Base-by-base conservation (phyloP, 2,888 invertebrate species). In the Macrophya annulata region DNA sequence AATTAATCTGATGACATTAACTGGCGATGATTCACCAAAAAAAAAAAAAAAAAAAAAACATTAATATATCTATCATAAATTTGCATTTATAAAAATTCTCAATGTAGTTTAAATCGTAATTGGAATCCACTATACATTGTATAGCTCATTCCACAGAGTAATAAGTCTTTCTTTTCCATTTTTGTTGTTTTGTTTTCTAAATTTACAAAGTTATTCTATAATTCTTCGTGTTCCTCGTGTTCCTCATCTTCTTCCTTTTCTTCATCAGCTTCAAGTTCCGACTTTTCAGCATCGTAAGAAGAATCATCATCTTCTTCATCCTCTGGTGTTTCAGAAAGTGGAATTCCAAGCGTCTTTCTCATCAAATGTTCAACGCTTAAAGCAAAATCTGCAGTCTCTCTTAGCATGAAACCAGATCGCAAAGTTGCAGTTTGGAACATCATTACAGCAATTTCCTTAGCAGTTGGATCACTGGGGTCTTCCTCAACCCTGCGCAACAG, bases 341-440 rank as follows among this genome's bases (percentile, higher is more conserved):
- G 95, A 88, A 98, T 95, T 31, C 98, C 98, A 25, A 98, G 94
- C 21, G 96, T 95, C 90, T 96, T 95, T 90, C 97, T 95, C 96
- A 99, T 96, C 96, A 99, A 97, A 86, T 94, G 94, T 93, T 99
- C 99, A 85, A 99, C 97, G 87, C 97, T 96, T 81, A 97, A 96
- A 0, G 99, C 99, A 94, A 99, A 99, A 88, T 96, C 96, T 4
- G 97, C 95, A 0, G 98, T 97, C 92, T 98, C 98, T 88, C 95
- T 95, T 85, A 99, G 95, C 96, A 97, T 96, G 94, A 96, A 99
- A n/a, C 99, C 99, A 5, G 99, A 99, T 68, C 98, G 94, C 83
- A 99, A 94, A 1, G 98, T 99, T 12, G 99, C 99, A 15, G 98
- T 98, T 92, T 97, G 96, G 95, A 97, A 98, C 95, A 99, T 96